These are phyloP conservation scores for Cetoscarus ocellatus DNA, from an alignment of 2,797 vertebrate genomes.

Conservation along the genomic window DNA sequence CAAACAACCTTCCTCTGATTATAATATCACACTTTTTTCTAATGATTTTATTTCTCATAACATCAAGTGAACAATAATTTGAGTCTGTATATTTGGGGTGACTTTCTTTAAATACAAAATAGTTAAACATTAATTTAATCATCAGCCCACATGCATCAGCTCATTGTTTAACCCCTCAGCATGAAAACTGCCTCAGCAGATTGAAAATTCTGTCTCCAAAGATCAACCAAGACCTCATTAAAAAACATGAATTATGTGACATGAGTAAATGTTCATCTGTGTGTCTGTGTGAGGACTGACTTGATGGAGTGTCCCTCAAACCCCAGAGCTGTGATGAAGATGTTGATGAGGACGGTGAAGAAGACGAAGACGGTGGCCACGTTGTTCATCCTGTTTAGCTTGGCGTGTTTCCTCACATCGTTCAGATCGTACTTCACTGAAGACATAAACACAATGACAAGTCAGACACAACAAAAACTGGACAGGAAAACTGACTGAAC, in stretches of 20 bases:
- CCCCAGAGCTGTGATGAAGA: conserved; percentile 92
- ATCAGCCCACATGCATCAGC: no score
- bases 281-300: conserved; percentile 11
- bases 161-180: no score
- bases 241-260: background rate
- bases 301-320: conserved; percentile 62
- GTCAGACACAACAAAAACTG: background rate
- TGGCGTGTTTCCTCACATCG: conserved; percentile 83
- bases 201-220: no score
- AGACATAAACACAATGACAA: conserved; percentile 1
- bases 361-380: conserved; percentile 86
- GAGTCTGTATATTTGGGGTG: no score
- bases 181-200: no score
- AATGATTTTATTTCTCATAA: no score
- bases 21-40: no score
- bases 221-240: no score
- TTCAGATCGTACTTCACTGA: conserved; percentile 90
- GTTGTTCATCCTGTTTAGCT: conserved; percentile 87
- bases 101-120: no score
- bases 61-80: no score
- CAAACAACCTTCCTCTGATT: no score
- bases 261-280: background rate
- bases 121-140: no score
- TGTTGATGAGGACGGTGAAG: conserved; percentile 88
- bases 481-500: background rate